Conservation (phyloP, 2,113 vertebrate species). For the Cryptoleucopteryx plumbea region DNA sequence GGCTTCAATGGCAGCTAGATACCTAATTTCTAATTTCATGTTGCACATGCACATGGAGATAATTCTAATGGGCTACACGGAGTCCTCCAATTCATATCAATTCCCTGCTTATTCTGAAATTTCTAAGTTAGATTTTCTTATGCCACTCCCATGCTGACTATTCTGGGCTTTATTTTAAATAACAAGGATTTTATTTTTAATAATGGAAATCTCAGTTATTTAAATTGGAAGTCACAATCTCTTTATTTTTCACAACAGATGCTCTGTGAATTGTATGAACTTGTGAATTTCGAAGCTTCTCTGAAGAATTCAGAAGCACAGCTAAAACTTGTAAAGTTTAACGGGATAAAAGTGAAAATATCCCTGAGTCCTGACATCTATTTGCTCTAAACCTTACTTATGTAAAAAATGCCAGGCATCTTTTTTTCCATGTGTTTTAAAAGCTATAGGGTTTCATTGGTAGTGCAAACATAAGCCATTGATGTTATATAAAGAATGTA, state of each 20-base stretch:
- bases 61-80: background rate
- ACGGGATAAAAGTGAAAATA: slow-evolving; percentile 74
- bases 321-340: slow-evolving; percentile 76
- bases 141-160: background rate
- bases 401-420: slow-evolving; percentile 56
- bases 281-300: slow-evolving; percentile 78
- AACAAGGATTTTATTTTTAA: slow-evolving; percentile 65
- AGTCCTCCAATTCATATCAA: background rate
- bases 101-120: background rate
- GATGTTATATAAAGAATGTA: background rate
- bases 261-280: slow-evolving; percentile 81
- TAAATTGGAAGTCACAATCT: slow-evolving; percentile 79
- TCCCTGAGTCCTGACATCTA: slow-evolving; percentile 67
- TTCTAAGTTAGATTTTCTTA: background rate
- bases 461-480: background rate
- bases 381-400: slow-evolving; percentile 65
- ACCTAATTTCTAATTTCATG: background rate
- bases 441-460: slow-evolving; percentile 7
- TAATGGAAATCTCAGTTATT: slow-evolving; percentile 74
- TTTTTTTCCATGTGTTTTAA: background rate
- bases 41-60: background rate
- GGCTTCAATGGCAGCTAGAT: background rate
- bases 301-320: slow-evolving; percentile 77
- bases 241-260: slow-evolving; percentile 83
- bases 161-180: slow-evolving; percentile 38